Base-by-base conservation (phyloP, 1,140 invertebrate species). In the Drosophila dunni region DNA sequence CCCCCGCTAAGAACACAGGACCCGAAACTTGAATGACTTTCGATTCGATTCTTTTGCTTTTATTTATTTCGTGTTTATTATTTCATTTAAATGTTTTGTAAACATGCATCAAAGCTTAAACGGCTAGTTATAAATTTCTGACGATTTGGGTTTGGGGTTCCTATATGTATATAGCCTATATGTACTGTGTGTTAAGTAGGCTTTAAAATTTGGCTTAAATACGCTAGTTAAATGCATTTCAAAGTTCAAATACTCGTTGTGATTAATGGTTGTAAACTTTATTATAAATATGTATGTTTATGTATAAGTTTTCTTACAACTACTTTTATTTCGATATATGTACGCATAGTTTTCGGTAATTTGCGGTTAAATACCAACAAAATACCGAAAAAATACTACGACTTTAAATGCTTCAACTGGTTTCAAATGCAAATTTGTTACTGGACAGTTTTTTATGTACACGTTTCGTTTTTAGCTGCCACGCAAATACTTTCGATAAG, bases 101-200 rank as follows among this genome's bases (percentile, higher is more conserved):
- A 88, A 88, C 84, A 88, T 88, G 84, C 84, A 88, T 88, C 83
- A 75, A 88, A 89, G 80, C 84, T 88, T 88, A 88, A 89, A 80
- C 56, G 58, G 65, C 80, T 83, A 84, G 81, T 81, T 83, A 85
- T 84, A 77, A 84, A 81, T 85, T 70, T 78, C 61, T 78, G 78
- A 57, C 63, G 68, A 57, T 68, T 66, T 65, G 56, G 46, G 46
- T n/a, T 2, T 62, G 56, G 46, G 46, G 11, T 11, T 24, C 7
- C 17, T 70, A 54, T 38, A 42, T 54, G n/a, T 58, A 69, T 42
- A 48, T 56, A 36, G 42, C 2, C 42, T 42, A 42, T n/a, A 51
- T 56, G 17, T 36, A 57, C n/a, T 46, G 56, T 61, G 29, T 48
- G 4, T 42, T 5, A 42, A n/a, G 17, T 75, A 56, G 68, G 58